Evolutionary conservation across 2,113 vertebrate species (phyloP), one percentile per base, ranked within the genome.

Genomic region (Macquaria australasica): DNA sequence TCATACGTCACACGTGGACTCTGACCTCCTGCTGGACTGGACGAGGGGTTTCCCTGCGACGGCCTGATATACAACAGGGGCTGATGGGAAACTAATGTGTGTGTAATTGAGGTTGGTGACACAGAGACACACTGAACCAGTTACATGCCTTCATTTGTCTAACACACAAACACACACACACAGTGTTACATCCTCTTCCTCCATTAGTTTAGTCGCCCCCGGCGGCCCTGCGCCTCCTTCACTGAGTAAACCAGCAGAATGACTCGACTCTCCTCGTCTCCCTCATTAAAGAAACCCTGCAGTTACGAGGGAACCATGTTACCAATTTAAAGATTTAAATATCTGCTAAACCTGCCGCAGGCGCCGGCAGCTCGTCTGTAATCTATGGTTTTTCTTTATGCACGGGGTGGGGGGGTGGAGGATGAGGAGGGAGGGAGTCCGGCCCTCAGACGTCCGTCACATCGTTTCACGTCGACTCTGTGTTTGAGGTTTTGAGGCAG

Each of bases 271-370:
- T 60, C 48, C 95, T 0, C 34, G 34, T 37, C 3, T 63, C 18
- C 3, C 96, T 96, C 95, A 96, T 97, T 97, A 97, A 96, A 97
- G 95, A 96, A 96, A 96, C 94, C 96, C 96, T 94, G 96, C 96
- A 96, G 96, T 97, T 96, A 96, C 95, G 94, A 15, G 95, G 96
- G 94, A 62, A n/a, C 3, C 39, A 96, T 96, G 95, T 96, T 96
- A 95, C 94, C 95, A 97, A 96, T 97, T 96, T 97, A 97, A 96
- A 97, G 96, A 97, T 97, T 97, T 97, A 97, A 97, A 97, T 97
- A 97, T 96, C 96, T 97, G 95, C 96, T 95, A 96, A 96, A 96
- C 94, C 95, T 94, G 96, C 96, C 95, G 64, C 86, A 93, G 96
- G 97, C 12, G 43, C 43, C 14, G 95, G 96, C 96, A 96, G 96